Percentiles rank a stretch among this genome's conserved stretches.
phyloP scores from a whole-genome alignment of 1,140 invertebrate species.

The Anastrepha ludens region DNA sequence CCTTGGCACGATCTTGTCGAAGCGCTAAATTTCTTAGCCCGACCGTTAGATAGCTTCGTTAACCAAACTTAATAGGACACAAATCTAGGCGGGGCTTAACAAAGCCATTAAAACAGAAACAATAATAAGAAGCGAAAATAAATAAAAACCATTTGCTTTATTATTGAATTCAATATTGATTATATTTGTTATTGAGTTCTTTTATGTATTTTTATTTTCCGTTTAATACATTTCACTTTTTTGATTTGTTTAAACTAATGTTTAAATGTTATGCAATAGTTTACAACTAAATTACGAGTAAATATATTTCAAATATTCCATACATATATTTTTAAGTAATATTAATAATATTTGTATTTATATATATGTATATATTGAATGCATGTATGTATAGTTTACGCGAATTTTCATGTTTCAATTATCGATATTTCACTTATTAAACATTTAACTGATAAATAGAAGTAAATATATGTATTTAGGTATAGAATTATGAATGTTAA shows the following conservation, averaged over 20 bases:
- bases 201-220: slow-evolving; percentile 20
- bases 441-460: slow-evolving; percentile 36
- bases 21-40: too few species aligned
- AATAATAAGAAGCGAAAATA: not conserved
- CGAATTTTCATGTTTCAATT: slow-evolving; percentile 19
- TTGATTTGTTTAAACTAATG: slow-evolving; percentile 31
- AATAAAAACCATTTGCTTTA: not conserved
- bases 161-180: slow-evolving; percentile 48
- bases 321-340: slow-evolving; percentile 13
- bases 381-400: slow-evolving; percentile 12
- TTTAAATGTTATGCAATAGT: slow-evolving; percentile 44
- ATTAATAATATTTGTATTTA: slow-evolving; percentile 21
- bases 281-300: slow-evolving; percentile 44
- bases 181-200: slow-evolving; percentile 49
- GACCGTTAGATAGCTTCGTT: too few species aligned
- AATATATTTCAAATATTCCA: slow-evolving; percentile 45
- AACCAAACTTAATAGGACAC: too few species aligned
- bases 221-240: slow-evolving; percentile 44
- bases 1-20: too few species aligned
- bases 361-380: slow-evolving; percentile 28
- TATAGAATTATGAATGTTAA: not conserved
- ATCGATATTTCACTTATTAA: slow-evolving; percentile 12
- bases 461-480: not conserved
- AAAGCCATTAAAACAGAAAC: too few species aligned
- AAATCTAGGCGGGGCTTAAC: too few species aligned